Evolutionary conservation across 1,140 invertebrate species (phyloP), one percentile per base, ranked within the genome.

Genomic region (Drosophila neocordata): DNA sequence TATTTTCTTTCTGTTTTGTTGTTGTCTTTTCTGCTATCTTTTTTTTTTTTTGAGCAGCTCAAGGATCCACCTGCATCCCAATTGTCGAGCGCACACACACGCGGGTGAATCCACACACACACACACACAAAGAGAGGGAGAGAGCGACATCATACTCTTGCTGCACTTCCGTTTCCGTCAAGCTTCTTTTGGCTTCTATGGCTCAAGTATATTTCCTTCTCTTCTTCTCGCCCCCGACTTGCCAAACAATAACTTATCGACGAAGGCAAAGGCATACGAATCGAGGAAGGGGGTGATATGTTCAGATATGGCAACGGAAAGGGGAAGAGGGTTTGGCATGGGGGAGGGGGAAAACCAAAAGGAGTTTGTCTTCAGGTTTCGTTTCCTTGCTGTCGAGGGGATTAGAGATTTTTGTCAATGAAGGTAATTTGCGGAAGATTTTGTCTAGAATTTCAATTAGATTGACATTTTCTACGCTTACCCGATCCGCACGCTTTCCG

Each of bases 361-460:
- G 58, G 56, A 71, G 75, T 74, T 74, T 77, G 63, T 73, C 68
- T 65, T 77, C 60, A 64, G 69, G 77, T 81, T 80, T 69, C 77
- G 58, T 48, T 37, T 67, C 55, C 58, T 52, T 60, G 69, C 57
- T 24, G 73, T 52, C 51, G 57, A 58, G 62, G 84, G 87, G 79
- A 89, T 90, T 90, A 85, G 84, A 80, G 84, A 89, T 85, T 90
- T 90, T 90, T 90, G 87, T 89, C 87, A 90, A 89, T 90, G 84
- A 78, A 79, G 84, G 84, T 90, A 90, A 90, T 90, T 90, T 89
- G 81, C 84, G 71, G 84, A 85, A 89, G 87, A 90, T 90, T 90
- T 89, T 83, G 87, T 90, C 87, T 89, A 90, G 84, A 90, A 90
- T 90, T 90, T 90, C 87, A 90, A 90, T 90, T 90, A 89, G 87